Evolutionary conservation across 2,888 invertebrate species (phyloP), one percentile per base, ranked within the genome.

Genomic region (Lasioglossum calceatum): DNA sequence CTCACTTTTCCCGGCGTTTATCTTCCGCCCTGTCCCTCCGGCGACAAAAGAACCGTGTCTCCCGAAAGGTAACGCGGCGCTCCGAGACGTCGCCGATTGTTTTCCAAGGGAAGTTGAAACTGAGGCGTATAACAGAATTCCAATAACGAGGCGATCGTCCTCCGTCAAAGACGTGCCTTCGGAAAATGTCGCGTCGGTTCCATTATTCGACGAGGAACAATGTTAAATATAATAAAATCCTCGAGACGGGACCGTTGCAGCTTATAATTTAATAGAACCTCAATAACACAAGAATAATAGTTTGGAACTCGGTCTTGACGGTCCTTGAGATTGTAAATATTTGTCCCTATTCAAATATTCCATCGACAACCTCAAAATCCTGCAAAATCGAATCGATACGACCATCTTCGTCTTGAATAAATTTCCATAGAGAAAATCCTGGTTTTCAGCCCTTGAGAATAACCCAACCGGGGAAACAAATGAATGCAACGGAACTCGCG

Each of bases 101-200:
- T 67, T 67, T 67, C 36, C 67, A 23, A 67, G 32, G 67, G 36
- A 36, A 36, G 67, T 36, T 67, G 67, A 67, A 67, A 36, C 67
- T 67, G 36, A 36, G 19, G 67, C 36, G 67, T 67, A 36, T 36
- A 19, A 67, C 32, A 67, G 67, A 67, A 67, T 67, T 67, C 67
- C 67, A 23, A 36, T 67, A 67, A 67, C 67, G 67, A 67, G 36
- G 16, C 36, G 67, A 36, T 67, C 19, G 8, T 67, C 27, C 7
- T 32, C 67, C 0, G 64, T 36, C 36, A 67, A 67, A 67, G 67
- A 67, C 61, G 61, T 14, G 61, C 14, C 61, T 64, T 14, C 27
- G 61, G 61, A 32, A 64, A 64, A 64, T 7, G 27, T 32, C 61
- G 16, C 61, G 16, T 16, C 27, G 61, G 27, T 7, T 27, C 32